A percentile compares a stretch with the other conserved stretches of the same genome.
phyloP scores from a whole-genome alignment of 2,797 vertebrate species.

The Onychomys leucogaster region DNA sequence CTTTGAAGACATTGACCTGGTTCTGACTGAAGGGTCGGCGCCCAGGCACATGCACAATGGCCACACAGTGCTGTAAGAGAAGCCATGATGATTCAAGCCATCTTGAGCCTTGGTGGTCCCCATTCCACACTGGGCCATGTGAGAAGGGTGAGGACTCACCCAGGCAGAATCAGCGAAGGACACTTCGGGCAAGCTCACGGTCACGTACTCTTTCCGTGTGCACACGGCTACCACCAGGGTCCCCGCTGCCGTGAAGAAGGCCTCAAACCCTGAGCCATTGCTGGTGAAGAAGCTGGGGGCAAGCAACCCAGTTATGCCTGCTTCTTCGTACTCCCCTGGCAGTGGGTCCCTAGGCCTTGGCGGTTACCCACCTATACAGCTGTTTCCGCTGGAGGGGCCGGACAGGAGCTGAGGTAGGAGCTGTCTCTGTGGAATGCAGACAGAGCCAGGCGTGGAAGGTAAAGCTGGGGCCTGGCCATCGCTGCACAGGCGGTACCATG shows the following conservation, averaged over 20 bases:
- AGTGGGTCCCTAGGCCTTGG: background rate
- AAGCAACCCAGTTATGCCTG: background rate
- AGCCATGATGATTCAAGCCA: background rate
- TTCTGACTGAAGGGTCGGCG: slow-evolving; percentile 97
- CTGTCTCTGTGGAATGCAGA: slow-evolving; percentile 89
- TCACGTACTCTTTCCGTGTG: slow-evolving; percentile 98
- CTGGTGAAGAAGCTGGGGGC: slow-evolving; percentile 94
- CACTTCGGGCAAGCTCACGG: slow-evolving; percentile 91
- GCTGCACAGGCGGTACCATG: slow-evolving; percentile 96
- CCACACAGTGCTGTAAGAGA: slow-evolving; percentile 92
- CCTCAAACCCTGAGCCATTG: slow-evolving; percentile 95
- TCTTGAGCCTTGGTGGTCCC: accelerated
- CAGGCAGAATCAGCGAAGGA: slow-evolving; percentile 93
- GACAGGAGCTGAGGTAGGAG: accelerated
- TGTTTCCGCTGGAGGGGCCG: slow-evolving; percentile 91
- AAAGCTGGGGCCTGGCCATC: slow-evolving; percentile 94
- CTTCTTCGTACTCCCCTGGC: background rate
- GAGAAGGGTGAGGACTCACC: slow-evolving; percentile 87
- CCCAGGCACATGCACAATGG: slow-evolving; percentile 93
- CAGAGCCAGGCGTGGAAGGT: slow-evolving; percentile 98
- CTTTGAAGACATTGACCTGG: slow-evolving; percentile 93
- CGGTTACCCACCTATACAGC: slow-evolving; percentile 93
- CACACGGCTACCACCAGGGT: slow-evolving; percentile 97
- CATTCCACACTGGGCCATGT: background rate
- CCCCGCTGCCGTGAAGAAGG: slow-evolving; percentile 95